Base-by-base conservation (phyloP, 1,140 invertebrate genomes). In the Drosophila santomea region DNA sequence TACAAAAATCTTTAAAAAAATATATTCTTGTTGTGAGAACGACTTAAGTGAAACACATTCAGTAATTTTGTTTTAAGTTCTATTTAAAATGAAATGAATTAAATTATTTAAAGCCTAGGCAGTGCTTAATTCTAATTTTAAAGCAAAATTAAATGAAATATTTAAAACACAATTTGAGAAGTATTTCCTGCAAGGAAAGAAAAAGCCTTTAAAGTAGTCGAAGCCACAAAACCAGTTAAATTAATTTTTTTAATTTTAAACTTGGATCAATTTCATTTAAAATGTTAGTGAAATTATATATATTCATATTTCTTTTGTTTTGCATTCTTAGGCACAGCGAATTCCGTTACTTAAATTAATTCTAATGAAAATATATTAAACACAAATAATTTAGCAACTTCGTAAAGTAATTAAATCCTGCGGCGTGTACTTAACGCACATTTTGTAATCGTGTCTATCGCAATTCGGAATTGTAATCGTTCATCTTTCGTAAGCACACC, bases 131-230 rank as follows among this genome's bases (percentile, higher is more conserved):
- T 64, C 54, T 80, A 51, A 78, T 67, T 59, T 39, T 45, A 79
- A 61, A 52, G 45, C 77, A 56, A 58, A 66, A 69, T 61, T 57
- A 56, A 71, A 78, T 20, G 28, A 78, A 55, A 59, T 39, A 23
- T 38, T 48, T 56, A 66, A 59, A 62, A 76, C 50, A 78, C 67
- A 59, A 85, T 86, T 88, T 88, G 75, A 88, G 48, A 88, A 89
- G 84, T 89, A 89, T 89, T 89, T 89, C 84, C 84, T 89, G 56
- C 52, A 89, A 89, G 84, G 84, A 89, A 89, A 89, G 84, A 89
- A 89, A 89, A 89, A 67, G 84, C 84, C 84, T 89, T 89, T 89
- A 89, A 85, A 88, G 56, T 79, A 79, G 72, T 75, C 74, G 38
- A 86, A 86, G 68, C 61, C 54, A 67, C 44, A 68, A 67, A 67